These are phyloP conservation scores for Coracias cyanogaster DNA, from an alignment of 2,797 vertebrate species.

Conservation along the genomic window DNA sequence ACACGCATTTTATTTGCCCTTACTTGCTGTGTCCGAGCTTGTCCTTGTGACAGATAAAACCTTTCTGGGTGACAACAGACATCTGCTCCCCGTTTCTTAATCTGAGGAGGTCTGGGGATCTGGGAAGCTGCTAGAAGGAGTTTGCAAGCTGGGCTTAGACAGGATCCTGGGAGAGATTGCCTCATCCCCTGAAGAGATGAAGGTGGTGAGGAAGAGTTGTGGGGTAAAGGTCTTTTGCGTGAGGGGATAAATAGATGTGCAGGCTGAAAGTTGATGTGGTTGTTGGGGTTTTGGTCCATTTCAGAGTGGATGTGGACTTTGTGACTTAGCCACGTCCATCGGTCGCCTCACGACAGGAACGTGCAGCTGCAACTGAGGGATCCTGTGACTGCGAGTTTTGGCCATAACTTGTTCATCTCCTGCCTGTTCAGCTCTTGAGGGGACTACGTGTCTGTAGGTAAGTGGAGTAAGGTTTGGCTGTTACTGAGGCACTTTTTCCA, in stretches of 20 bases:
- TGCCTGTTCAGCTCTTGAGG: background rate
- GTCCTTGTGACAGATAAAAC: background rate
- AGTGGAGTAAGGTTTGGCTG: background rate
- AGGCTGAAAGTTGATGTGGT: background rate
- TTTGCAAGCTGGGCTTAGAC: background rate
- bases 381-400: background rate
- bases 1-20: fast-evolving
- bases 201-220: background rate
- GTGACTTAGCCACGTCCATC: background rate
- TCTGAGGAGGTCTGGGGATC: background rate
- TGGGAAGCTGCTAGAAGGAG: background rate
- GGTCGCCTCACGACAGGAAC: background rate
- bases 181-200: background rate
- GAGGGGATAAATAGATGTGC: background rate
- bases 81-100: background rate
- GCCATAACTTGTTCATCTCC: background rate
- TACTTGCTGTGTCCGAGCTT: background rate
- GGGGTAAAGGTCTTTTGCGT: background rate
- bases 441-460: background rate
- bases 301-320: background rate
- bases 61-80: background rate
- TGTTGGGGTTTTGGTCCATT: background rate
- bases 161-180: background rate
- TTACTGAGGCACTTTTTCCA: background rate
- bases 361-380: background rate